Evolutionary conservation across 2,113 vertebrate genomes (phyloP).

Genomic region (Solea senegalensis): DNA sequence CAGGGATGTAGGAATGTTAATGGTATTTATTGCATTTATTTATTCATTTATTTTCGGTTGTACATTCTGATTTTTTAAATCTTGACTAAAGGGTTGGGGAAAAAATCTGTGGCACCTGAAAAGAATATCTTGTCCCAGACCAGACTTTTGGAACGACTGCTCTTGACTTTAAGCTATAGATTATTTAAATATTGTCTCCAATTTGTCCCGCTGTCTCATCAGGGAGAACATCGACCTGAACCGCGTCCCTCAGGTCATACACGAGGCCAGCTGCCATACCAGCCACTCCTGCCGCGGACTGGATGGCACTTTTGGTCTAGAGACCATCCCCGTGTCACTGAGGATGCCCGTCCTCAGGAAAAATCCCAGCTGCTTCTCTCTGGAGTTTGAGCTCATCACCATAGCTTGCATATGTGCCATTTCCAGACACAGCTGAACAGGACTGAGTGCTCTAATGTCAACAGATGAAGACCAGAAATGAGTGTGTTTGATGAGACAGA

Average conservation of each 20-base stretch:
- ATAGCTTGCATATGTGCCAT: constrained; percentile 82
- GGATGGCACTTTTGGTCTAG: constrained; percentile 64
- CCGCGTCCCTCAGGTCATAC: constrained; percentile 79
- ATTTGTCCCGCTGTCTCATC: constrained; percentile 11
- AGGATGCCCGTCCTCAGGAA: constrained; percentile 80
- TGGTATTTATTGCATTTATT: too few species aligned
- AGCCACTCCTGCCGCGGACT: constrained; percentile 73
- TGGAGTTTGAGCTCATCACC: constrained; percentile 80
- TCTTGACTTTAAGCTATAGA: too few species aligned
- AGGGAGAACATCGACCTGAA: constrained; percentile 79
- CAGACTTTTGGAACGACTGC: neutral
- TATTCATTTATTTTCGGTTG: too few species aligned
- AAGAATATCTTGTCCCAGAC: too few species aligned
- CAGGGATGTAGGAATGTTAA: too few species aligned
- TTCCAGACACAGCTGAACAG: constrained; percentile 68
- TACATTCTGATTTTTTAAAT: too few species aligned
- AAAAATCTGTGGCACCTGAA: too few species aligned
- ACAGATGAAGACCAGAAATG: too few species aligned
- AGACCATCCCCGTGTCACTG: constrained; percentile 79
- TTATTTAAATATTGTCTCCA: neutral
- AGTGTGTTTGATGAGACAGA: neutral
- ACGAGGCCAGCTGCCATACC: constrained; percentile 79
- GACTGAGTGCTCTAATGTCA: neutral
- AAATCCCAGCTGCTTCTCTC: constrained; percentile 73
- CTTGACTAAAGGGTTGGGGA: too few species aligned